Evolutionary conservation across 2,797 vertebrate genomes (phyloP), one percentile per base, ranked within the genome.

Genomic region (Anisognathus igniventris): DNA sequence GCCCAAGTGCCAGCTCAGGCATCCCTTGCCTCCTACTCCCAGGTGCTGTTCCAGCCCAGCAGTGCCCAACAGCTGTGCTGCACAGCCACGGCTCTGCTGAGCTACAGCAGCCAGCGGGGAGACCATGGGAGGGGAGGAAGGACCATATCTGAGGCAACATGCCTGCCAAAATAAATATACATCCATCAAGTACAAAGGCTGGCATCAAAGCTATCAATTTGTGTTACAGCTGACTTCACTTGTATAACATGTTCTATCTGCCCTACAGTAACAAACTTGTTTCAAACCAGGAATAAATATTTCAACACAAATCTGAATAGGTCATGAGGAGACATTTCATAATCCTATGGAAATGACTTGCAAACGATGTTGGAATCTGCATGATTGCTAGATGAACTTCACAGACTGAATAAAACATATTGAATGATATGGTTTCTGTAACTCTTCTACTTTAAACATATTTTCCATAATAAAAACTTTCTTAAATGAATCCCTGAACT

Each of bases 151-250:
- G 27, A 65, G 45, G 54, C 78, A 80, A 42, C 61, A 58, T 22
- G 71, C 74, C 51, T 83, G 90, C 94, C 91, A 92, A 90, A 88
- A 72, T 54, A 92, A 93, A 89, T 60, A 89, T 0, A 86, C 87
- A 86, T 80, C 82, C 48, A 65, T 86, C 85, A 50, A 53, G 42
- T 35, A 75, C 2, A 3, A 76, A 93, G 88, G 77, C 53, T 64
- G 80, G 67, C 60, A 93, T 94, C 88, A 95, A 85, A 95, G 92
- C 90, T 79, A 85, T 90, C 94, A 88, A 88, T 81, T 58, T 3
- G 0, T 45, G 33, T 70, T 88, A 90, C 67, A 89, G 92, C 88
- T 90, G 80, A 72, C 74, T 76, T 75, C 48, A 57, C 77, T 79
- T 70, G 93, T 91, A 21, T n/a, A 92, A 94, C 93, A 75, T 1